Base-by-base conservation (phyloP, 2,113 vertebrate genomes). In the Rhizomys pruinosus region DNA sequence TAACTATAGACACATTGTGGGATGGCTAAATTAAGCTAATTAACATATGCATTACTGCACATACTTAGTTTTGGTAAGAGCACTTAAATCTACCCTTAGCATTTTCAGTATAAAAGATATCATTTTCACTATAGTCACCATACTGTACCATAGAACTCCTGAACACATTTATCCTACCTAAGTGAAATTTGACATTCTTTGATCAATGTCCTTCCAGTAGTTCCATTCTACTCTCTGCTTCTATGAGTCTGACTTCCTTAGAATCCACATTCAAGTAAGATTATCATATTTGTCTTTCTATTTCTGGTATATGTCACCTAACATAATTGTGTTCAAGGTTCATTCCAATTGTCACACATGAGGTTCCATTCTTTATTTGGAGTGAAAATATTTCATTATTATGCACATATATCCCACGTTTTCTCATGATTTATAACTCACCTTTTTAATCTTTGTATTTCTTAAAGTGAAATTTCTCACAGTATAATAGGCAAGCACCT, bases 391-490 rank as follows among this genome's bases (percentile, higher is more conserved):
- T 37, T 63, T 27, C 7, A n/a, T 19, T 79, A 7, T 66, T 17
- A 29, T n/a, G n/a, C n/a, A 17, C 23, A 22, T 39, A 68, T 63
- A 34, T 4, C 5, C 25, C 32, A 32, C 27, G 17, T 59, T 55
- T 63, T 13, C 25, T 63, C 55, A 57, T 80, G 4, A 44, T 63
- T 76, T 57, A 22, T 64, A 55, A 97, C 97, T 94, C 94, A 99
- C 99, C 99, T 99, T 99, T 97, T 99, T 99, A 55, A 98, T 96
- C 72, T 98, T 98, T 42, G 98, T 99, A 96, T 99, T 99, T 96
- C 98, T 98, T 84, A 99, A 85, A 11, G 98, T 98, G 97, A 99
- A 99, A 90, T 97, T 99, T 96, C 99, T 99, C 97, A 98, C 98
- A 81, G 99, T 99, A 96, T 99, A 99, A 98, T 99, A 99, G 29